Conservation (phyloP, 92 coral and sea anemone genomes). For the Phenganax marumi region DNA sequence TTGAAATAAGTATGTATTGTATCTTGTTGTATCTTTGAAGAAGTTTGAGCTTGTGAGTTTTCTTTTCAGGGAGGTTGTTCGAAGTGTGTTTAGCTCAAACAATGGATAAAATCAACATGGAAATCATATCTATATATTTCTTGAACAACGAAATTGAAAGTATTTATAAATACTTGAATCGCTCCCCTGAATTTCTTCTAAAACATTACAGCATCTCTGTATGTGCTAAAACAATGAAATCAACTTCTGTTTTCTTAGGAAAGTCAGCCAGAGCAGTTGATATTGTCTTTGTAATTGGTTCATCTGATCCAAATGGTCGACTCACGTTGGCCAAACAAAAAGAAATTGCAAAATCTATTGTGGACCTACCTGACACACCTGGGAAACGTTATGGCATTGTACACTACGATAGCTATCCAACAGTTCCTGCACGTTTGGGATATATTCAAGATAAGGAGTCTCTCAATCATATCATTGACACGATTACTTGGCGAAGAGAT, state of each 20-base stretch:
- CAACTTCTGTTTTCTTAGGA: slow-evolving; percentile 5
- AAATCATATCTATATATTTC: too few relatives aligned
- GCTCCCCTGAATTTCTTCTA: too few relatives aligned
- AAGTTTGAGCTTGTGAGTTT: neutral
- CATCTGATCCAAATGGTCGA: slow-evolving; percentile 38
- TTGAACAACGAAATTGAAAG: too few relatives aligned
- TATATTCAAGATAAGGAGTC: slow-evolving; percentile 29
- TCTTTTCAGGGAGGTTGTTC: neutral
- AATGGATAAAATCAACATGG: too few relatives aligned
- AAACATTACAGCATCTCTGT: too few relatives aligned
- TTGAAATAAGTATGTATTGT: slow-evolving; percentile 36
- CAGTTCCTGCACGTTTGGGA: slow-evolving; percentile 39
- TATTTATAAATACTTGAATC: too few relatives aligned
- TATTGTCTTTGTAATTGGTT: slow-evolving; percentile 25
- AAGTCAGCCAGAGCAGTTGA: slow-evolving; percentile 14
- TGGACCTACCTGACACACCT: slow-evolving; percentile 29
- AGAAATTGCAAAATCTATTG: slow-evolving; percentile 32
- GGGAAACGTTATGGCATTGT: slow-evolving; percentile 33
- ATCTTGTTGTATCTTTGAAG: neutral
- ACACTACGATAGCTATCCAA: slow-evolving; percentile 31
- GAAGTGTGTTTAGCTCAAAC: too few relatives aligned
- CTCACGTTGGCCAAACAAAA: slow-evolving; percentile 31
- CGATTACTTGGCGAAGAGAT: slow-evolving; percentile 39
- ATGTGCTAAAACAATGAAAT: neutral
- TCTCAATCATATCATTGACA: slow-evolving; percentile 16